Evolutionary conservation across 2,797 vertebrate genomes (phyloP).

Genomic region (Myioborus melanocephalus): DNA sequence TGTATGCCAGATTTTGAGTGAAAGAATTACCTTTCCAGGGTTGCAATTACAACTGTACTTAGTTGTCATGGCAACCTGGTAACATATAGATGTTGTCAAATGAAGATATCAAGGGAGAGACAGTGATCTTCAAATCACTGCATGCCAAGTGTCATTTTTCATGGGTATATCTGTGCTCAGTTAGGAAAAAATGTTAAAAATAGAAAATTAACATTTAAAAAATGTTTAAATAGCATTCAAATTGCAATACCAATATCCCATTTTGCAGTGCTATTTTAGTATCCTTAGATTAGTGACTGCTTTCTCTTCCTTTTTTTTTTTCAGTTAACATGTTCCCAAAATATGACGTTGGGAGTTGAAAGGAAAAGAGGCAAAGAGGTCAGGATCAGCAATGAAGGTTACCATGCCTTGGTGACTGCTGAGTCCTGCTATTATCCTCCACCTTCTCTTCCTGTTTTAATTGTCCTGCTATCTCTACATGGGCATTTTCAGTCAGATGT

Average conservation of each 20-base stretch:
- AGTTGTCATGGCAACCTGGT: slow-evolving; percentile 78
- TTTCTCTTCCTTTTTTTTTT: background rate
- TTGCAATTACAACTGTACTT: slow-evolving; percentile 78
- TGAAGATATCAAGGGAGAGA: slow-evolving; percentile 77
- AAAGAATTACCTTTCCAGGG: slow-evolving; percentile 77
- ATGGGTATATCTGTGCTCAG: background rate
- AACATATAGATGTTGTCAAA: slow-evolving; percentile 80
- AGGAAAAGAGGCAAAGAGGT: background rate
- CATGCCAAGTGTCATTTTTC: slow-evolving; percentile 66
- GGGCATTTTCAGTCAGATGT: slow-evolving; percentile 28
- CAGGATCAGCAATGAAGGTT: background rate
- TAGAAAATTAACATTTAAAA: slow-evolving; percentile 31
- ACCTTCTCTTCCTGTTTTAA: slow-evolving; percentile 12
- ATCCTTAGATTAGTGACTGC: background rate
- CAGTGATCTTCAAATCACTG: slow-evolving; percentile 71
- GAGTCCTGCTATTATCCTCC: background rate
- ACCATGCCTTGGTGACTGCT: background rate
- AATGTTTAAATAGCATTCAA: slow-evolving; percentile 14
- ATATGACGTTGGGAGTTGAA: background rate
- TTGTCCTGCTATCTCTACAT: background rate
- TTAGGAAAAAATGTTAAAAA: background rate
- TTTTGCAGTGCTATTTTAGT: background rate
- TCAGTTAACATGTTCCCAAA: background rate
- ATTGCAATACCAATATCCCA: background rate
- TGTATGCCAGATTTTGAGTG: slow-evolving; percentile 72